Evolutionary conservation across 1,140 invertebrate species (phyloP), one percentile per base, ranked within the genome.

Genomic region (Neocloeon triangulifer): DNA sequence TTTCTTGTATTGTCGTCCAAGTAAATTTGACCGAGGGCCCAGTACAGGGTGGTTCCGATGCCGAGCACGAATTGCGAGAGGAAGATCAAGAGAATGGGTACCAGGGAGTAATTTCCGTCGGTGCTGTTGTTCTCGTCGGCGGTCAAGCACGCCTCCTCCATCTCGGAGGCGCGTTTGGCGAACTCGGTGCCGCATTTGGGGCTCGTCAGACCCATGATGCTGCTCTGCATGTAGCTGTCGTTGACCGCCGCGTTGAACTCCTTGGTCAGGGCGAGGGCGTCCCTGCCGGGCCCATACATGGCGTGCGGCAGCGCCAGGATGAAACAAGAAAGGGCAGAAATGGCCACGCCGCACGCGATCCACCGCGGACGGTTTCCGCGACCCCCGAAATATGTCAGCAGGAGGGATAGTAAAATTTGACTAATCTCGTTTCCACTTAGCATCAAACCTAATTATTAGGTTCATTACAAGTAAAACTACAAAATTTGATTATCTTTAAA

Each of bases 381-480:
- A 18, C 58, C 58, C n/a, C 64, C 66, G 33, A 60, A 62, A 38
- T 68, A 69, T 7, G 60, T 60, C n/a, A 70, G 42, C 12, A 68
- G 40, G 33, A 64, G 37, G 10, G 59, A 63, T 8, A 66, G 46
- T 31, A 73, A 38, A 35, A 71, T 68, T 49, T 73, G 67, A 33
- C 67, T 71, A 40, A 73, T 62, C 52, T 74, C 69, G 51, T 75
- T 73, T 15, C 70, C 69, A 27, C 68, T 70, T 6, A 73, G 49
- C 26, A 74, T 62, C 15, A 73, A 55, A 21, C 70, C 71, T 74
- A 41, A 12, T n/a, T n/a, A n/a, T n/a, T n/a, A n/a, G n/a, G n/a
- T n/a, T n/a, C n/a, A n/a, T n/a, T n/a, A n/a, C n/a, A n/a, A n/a
- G n/a, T n/a, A n/a, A n/a, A n/a, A n/a, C n/a, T n/a, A n/a, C n/a